phyloP scores from a whole-genome alignment of 2,888 invertebrate genomes.

The Hydraecia micacea region DNA sequence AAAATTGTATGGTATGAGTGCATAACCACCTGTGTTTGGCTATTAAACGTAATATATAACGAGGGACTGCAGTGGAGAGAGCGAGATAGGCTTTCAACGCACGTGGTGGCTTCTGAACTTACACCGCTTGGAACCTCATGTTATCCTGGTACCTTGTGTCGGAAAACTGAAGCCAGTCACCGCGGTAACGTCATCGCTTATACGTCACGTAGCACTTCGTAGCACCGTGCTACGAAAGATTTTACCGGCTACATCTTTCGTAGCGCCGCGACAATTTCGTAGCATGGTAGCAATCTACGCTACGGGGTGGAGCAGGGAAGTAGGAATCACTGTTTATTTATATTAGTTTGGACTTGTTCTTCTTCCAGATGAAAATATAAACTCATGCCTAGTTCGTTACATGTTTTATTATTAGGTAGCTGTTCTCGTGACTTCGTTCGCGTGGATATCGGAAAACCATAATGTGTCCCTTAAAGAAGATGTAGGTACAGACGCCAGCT shows the following conservation, averaged over 20 bases:
- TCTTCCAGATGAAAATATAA: background rate
- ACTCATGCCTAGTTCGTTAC: background rate
- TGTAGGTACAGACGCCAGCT: too few species aligned
- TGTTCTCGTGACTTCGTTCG: background rate
- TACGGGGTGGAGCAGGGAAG: slow-evolving; percentile 16
- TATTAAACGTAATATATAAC: too few species aligned
- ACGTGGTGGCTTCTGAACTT: background rate
- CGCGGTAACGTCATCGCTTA: slow-evolving; percentile 22
- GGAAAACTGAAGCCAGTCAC: slow-evolving; percentile 17
- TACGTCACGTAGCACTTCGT: slow-evolving; percentile 15
- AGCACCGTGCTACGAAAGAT: background rate
- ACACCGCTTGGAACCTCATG: background rate
- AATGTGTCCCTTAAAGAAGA: background rate
- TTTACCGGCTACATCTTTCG: slow-evolving; percentile 18
- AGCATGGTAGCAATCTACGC: background rate
- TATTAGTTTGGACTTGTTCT: background rate
- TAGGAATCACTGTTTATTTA: too few species aligned
- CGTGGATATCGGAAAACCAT: background rate
- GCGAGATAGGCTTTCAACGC: slow-evolving; percentile 1
- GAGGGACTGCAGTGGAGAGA: too few species aligned
- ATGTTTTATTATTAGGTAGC: background rate
- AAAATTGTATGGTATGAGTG: too few species aligned
- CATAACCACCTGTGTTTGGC: too few species aligned
- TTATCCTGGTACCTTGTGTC: slow-evolving; percentile 29
- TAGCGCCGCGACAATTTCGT: slow-evolving; percentile 11